phyloP scores from a whole-genome alignment of 2,888 invertebrate genomes.

The Halictus ligatus region DNA sequence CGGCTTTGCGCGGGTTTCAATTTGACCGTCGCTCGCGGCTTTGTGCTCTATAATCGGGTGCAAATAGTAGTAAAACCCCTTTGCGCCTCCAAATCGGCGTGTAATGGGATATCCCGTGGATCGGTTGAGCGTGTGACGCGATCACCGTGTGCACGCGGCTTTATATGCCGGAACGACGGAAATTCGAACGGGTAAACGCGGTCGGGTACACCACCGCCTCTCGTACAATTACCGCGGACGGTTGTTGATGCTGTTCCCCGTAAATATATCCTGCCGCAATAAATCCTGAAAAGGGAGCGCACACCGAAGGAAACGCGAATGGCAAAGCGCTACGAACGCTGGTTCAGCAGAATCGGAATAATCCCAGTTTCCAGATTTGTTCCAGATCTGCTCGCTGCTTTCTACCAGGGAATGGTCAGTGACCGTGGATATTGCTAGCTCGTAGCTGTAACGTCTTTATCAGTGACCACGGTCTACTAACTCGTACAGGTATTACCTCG shows the following conservation, averaged over 20 bases:
- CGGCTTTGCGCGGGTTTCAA: slow-evolving; percentile 13
- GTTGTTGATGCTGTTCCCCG: neutral
- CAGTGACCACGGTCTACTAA: neutral
- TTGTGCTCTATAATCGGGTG: slow-evolving; percentile 41
- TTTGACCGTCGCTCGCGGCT: slow-evolving; percentile 16
- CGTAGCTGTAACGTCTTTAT: neutral
- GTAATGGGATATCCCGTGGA: slow-evolving; percentile 52
- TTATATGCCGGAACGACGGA: slow-evolving; percentile 39
- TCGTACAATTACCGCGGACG: slow-evolving; percentile 36
- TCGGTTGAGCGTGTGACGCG: slow-evolving; percentile 42
- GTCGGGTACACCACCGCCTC: slow-evolving; percentile 3
- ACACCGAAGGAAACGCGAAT: neutral
- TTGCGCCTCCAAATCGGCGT: slow-evolving; percentile 52
- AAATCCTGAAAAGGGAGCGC: neutral
- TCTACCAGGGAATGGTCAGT: neutral
- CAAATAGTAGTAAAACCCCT: slow-evolving; percentile 40
- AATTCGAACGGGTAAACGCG: slow-evolving; percentile 51
- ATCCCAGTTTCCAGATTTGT: neutral
- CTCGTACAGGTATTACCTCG: no score
- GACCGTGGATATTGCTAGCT: neutral
- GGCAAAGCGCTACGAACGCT: neutral
- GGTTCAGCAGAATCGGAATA: no score
- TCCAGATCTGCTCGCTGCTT: neutral
- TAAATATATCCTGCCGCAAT: neutral
- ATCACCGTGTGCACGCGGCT: slow-evolving; percentile 54